These are phyloP conservation scores for Trialeurodes vaporariorum DNA, from an alignment of 1,140 invertebrate genomes.

Conservation along the genomic window DNA sequence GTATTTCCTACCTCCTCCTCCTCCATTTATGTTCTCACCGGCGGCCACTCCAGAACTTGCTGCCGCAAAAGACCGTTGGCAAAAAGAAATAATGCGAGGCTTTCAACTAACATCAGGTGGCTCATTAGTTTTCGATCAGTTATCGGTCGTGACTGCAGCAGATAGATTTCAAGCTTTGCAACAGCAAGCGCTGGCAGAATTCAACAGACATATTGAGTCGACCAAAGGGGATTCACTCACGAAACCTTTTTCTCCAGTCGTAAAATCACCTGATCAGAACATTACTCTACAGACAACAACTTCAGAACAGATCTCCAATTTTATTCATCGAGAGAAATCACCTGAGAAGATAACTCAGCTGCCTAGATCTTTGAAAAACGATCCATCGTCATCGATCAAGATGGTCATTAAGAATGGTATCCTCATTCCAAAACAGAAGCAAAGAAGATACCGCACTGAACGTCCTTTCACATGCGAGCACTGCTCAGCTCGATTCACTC, in stretches of 20 bases:
- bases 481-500: slow-evolving; percentile 75
- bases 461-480: slow-evolving; percentile 79
- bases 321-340: not conserved
- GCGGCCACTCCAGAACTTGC: slow-evolving; percentile 44
- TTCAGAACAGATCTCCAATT: slow-evolving; percentile 2
- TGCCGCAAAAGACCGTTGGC: slow-evolving; percentile 49
- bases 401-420: slow-evolving; percentile 84
- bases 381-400: slow-evolving; percentile 46
- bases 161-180: slow-evolving; percentile 27
- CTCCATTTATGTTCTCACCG: slow-evolving; percentile 43
- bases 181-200: slow-evolving; percentile 20
- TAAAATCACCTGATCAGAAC: not conserved
- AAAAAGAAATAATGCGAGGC: slow-evolving; percentile 49
- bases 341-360: not conserved
- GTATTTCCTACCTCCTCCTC: slow-evolving; percentile 34
- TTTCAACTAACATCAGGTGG: slow-evolving; percentile 51
- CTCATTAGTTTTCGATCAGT: slow-evolving; percentile 40
- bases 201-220: slow-evolving; percentile 18
- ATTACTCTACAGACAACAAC: not conserved
- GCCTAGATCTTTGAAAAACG: slow-evolving; percentile 5
- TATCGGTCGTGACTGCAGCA: slow-evolving; percentile 25
- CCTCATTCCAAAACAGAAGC: slow-evolving; percentile 80
- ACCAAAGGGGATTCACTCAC: slow-evolving; percentile 13
- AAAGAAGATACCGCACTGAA: slow-evolving; percentile 79
- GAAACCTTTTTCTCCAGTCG: not conserved